Conservation (phyloP, 2,888 invertebrate genomes). For the Acleris holmiana region DNA sequence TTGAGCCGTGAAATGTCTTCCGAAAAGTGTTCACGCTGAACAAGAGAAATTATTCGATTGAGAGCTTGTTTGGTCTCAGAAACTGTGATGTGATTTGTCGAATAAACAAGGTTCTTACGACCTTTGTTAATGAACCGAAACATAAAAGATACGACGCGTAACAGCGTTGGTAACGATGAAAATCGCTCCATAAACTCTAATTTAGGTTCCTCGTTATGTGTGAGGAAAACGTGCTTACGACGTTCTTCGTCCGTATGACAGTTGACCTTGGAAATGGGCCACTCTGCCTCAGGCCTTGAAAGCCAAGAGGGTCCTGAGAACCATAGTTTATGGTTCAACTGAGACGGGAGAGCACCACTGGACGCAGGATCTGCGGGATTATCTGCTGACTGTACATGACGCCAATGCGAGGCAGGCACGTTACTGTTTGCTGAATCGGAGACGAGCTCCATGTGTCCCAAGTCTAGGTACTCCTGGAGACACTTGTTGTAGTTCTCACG, state of each 20-base stretch:
- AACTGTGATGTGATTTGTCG: not conserved
- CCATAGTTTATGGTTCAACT: too few relatives aligned
- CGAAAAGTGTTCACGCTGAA: not conserved
- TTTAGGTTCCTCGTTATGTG: not conserved
- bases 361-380: too few relatives aligned
- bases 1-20: not conserved
- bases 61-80: not conserved
- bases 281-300: too few relatives aligned
- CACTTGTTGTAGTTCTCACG: too few relatives aligned
- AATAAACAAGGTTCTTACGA: not conserved
- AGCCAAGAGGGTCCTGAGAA: too few relatives aligned
- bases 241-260: not conserved
- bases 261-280: not conserved
- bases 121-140: not conserved
- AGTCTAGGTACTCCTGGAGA: too few relatives aligned
- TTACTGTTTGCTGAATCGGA: too few relatives aligned
- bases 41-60: not conserved
- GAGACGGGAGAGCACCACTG: too few relatives aligned
- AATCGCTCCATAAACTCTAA: not conserved
- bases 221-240: not conserved
- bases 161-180: not conserved
- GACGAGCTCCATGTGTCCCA: slow-evolving; percentile 1
- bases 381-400: too few relatives aligned
- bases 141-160: not conserved
- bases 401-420: too few relatives aligned